phyloP scores from a whole-genome alignment of 2,888 invertebrate species.

The Torymus tubicola region DNA sequence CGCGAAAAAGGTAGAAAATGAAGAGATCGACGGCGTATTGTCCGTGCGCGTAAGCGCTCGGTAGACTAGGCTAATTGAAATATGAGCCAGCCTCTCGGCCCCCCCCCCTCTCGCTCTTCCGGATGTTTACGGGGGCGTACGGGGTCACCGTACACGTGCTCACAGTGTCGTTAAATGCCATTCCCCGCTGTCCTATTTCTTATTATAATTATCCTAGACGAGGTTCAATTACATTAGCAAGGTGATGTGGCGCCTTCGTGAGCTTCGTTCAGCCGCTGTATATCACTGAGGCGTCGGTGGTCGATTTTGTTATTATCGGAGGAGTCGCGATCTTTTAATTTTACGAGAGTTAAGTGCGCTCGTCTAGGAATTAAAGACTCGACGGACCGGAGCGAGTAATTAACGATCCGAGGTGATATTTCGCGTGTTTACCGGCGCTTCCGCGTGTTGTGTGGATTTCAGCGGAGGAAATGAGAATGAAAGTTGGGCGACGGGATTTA shows the following conservation, averaged over 20 bases:
- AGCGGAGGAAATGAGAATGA: no score
- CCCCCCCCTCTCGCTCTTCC: neutral
- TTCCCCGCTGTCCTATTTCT: conserved; percentile 25
- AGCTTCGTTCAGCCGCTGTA: neutral
- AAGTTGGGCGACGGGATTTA: no score
- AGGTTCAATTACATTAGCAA: conserved; percentile 51
- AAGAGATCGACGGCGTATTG: conserved; percentile 4
- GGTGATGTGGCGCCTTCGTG: conserved; percentile 27
- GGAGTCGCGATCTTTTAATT: conserved; percentile 7
- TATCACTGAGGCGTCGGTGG: neutral
- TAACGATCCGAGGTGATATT: no score
- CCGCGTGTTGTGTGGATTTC: no score
- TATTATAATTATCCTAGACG: conserved; percentile 47
- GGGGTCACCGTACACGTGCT: conserved; percentile 18
- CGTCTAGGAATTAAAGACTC: neutral
- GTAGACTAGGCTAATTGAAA: conserved; percentile 39
- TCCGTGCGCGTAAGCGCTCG: neutral
- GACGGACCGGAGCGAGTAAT: no score
- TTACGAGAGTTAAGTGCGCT: conserved; percentile 9
- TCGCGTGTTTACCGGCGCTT: no score
- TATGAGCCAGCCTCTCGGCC: neutral
- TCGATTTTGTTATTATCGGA: conserved; percentile 9
- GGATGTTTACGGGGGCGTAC: conserved; percentile 27
- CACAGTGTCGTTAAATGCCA: conserved; percentile 2
- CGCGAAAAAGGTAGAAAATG: no score